phyloP scores from a whole-genome alignment of 1,140 invertebrate species.

The Drosophila arizonae region DNA sequence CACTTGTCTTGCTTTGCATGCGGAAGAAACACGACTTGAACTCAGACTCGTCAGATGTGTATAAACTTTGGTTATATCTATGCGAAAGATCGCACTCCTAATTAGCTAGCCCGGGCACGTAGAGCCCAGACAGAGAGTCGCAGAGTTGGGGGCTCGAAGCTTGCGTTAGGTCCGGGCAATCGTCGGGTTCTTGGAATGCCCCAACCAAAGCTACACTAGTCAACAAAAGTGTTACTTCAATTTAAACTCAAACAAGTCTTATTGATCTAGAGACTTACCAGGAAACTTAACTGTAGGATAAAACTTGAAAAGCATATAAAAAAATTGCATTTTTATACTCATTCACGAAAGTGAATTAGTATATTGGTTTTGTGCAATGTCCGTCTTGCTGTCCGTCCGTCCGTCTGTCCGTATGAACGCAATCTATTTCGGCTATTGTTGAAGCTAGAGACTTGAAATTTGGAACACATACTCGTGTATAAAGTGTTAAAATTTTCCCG shows the following conservation, averaged over 20 bases:
- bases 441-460: too few relatives aligned
- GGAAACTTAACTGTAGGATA: neutral
- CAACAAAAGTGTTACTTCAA: neutral
- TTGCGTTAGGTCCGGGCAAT: conserved; percentile 5
- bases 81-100: conserved; percentile 40
- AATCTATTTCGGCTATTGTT: too few relatives aligned
- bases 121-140: conserved; percentile 13
- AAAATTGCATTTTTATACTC: too few relatives aligned
- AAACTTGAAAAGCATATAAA: too few relatives aligned
- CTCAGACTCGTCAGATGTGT: conserved; percentile 4
- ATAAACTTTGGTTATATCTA: conserved; percentile 10
- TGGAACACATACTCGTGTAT: too few relatives aligned
- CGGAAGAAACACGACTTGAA: conserved; percentile 33
- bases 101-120: conserved; percentile 33
- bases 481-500: too few relatives aligned
- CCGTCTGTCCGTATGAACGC: too few relatives aligned
- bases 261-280: too few relatives aligned
- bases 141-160: conserved; percentile 2
- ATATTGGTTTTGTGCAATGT: too few relatives aligned
- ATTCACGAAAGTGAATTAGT: too few relatives aligned
- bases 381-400: too few relatives aligned
- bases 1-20: conserved; percentile 14
- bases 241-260: too few relatives aligned
- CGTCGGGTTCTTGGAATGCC: neutral
- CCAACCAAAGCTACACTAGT: neutral